Evolutionary conservation across 2,113 vertebrate genomes (phyloP).

Genomic region (Mellivora capensis): DNA sequence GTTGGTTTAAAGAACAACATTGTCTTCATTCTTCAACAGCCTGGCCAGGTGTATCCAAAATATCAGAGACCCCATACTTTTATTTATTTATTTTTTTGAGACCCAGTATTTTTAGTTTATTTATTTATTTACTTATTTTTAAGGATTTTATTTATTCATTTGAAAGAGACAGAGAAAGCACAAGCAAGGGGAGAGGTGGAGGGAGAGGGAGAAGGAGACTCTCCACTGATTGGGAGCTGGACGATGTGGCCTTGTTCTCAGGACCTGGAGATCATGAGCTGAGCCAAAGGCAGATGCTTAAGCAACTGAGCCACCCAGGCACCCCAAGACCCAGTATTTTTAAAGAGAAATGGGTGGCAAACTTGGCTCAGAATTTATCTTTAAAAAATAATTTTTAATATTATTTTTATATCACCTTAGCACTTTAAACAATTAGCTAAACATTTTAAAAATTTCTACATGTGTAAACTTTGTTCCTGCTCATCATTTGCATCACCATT

Average conservation of each 20-base stretch:
- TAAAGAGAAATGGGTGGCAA: background rate
- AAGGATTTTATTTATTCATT: background rate
- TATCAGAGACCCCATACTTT: background rate
- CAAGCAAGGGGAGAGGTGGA: background rate
- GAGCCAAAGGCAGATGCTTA: too few species aligned
- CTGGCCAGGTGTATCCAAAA: background rate
- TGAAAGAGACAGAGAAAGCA: too few species aligned
- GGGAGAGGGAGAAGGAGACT: background rate
- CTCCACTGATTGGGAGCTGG: background rate
- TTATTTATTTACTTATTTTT: background rate
- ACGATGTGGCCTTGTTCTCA: background rate
- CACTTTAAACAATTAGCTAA: background rate
- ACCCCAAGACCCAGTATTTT: background rate
- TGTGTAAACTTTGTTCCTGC: background rate
- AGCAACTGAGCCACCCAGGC: too few species aligned
- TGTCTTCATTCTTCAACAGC: background rate
- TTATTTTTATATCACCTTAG: background rate
- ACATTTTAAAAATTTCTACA: background rate
- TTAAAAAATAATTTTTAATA: background rate
- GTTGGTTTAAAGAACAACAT: background rate
- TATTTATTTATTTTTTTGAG: background rate
- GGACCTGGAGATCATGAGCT: background rate
- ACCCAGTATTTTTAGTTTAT: background rate
- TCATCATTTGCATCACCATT: background rate
- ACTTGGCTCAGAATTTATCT: background rate